These are phyloP conservation scores for Cynopterus sphinx DNA, from an alignment of 2,797 vertebrate species.

Conservation along the genomic window DNA sequence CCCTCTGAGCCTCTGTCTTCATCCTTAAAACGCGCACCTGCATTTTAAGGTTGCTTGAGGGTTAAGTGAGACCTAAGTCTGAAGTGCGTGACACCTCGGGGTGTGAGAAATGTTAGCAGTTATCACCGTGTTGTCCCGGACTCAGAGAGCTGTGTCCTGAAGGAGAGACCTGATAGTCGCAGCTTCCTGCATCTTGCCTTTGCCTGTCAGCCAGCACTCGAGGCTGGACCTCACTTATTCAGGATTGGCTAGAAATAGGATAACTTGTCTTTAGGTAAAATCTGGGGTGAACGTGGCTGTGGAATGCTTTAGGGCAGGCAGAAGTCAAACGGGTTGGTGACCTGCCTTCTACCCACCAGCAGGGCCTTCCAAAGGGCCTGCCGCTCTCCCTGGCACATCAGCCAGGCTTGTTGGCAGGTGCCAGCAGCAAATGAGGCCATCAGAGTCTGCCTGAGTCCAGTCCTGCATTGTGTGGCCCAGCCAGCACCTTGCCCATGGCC, in stretches of 20 bases:
- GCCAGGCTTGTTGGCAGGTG: neutral
- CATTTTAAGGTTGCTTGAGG: neutral
- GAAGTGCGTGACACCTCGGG: too few species aligned
- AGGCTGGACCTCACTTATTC: neutral
- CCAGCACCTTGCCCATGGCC: neutral
- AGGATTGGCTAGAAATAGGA: neutral
- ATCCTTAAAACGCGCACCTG: neutral
- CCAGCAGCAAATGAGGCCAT: neutral
- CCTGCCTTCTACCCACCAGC: neutral
- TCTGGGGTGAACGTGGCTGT: neutral
- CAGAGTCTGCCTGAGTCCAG: neutral
- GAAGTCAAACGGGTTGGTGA: neutral
- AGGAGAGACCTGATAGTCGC: neutral
- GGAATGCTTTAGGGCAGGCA: neutral
- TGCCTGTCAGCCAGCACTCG: fast-evolving
- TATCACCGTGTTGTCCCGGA: neutral
- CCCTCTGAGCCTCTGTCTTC: neutral
- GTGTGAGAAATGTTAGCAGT: too few species aligned
- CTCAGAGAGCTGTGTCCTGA: neutral
- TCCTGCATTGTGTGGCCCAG: neutral
- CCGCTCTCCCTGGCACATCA: neutral
- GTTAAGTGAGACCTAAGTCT: neutral
- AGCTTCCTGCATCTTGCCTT: neutral
- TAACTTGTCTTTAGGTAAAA: neutral
- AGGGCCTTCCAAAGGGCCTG: neutral